Evolutionary conservation across 2,888 invertebrate genomes (phyloP), one percentile per base, ranked within the genome.

Genomic region (Subacronicta megacephala): DNA sequence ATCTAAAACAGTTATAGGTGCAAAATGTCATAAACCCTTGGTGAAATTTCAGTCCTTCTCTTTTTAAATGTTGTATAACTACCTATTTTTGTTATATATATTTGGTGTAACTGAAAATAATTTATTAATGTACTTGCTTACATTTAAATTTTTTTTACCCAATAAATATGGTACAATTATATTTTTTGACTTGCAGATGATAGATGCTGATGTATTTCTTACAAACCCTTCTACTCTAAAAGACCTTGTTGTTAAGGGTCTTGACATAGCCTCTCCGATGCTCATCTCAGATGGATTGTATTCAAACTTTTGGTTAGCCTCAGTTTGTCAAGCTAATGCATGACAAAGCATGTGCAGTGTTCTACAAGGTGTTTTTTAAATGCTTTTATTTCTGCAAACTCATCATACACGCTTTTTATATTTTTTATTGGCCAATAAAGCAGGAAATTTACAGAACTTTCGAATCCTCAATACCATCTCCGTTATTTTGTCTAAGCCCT

Each of bases 251-350:
- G 80, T 83, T 0, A 96, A 96, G 71, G 93, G 95, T 33, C 78
- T 95, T 12, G 94, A 95, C 3, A 93, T 98, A 9, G 95, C 96
- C 3, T 97, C 98, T 0, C 99, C 99, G 0, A 96, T 99, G 96
- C 91, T 99, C 26, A 94, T 96, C 50, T 97, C 98, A 0, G 97
- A 98, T 59, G 97, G 97, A 12, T 88, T 97, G 33, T 99, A 99
- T 87, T 98, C 98, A 15, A 99, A 99, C 88, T 99, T 98, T 89
- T 99, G 99, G 99, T 97, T 72, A 85, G 89, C 65, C 37, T 53
- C 42, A 3, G 43, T 40, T 50, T 50, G 53, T 64, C 51, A 62
- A 38, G 61, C 55, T 54, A 61, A 51, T 71, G 76, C 76, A 80
- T 77, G 77, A 52, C 42, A 35, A 53, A 49, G 72, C 72, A 73